Percentiles rank a stretch among this genome's conserved stretches.
Evolutionary conservation across 2,888 invertebrate genomes (phyloP).

Genomic region (Cylindroiulus punctatus): DNA sequence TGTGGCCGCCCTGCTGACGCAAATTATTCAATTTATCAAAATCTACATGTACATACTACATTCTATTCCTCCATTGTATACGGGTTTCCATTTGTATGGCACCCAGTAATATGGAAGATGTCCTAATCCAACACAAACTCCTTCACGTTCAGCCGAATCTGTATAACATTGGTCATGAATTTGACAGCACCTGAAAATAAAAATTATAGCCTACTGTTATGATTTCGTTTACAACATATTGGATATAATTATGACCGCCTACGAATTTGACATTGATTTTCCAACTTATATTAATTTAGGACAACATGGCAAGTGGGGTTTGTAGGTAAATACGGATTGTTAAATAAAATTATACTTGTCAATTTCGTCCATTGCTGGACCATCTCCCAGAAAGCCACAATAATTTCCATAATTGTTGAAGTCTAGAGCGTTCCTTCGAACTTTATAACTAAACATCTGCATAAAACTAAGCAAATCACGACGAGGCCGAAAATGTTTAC

Average conservation of each 20-base stretch:
- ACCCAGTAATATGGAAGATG: not conserved
- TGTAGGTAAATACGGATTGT: no score
- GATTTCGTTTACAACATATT: not conserved
- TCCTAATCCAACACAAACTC: constrained; percentile 21
- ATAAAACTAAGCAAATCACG: not conserved
- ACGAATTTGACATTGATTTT: no score
- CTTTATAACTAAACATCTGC: not conserved
- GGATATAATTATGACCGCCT: not conserved
- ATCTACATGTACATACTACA: no score
- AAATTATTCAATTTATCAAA: no score
- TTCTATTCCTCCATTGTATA: not conserved
- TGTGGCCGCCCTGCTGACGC: no score
- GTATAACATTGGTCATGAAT: constrained; percentile 36
- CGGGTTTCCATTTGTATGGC: constrained; percentile 39
- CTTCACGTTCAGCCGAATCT: not conserved
- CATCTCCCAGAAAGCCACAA: constrained; percentile 53
- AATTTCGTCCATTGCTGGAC: constrained; percentile 37
- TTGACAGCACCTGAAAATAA: constrained; percentile 35
- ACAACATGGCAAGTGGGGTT: no score
- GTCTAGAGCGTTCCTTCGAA: not conserved
- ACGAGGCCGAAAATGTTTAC: not conserved
- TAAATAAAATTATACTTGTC: constrained; percentile 26
- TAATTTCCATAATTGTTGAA: constrained; percentile 50
- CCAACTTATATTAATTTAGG: no score
- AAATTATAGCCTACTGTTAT: not conserved